Base-by-base conservation (phyloP, 2,113 vertebrate genomes). In the Ciconia maguari region DNA sequence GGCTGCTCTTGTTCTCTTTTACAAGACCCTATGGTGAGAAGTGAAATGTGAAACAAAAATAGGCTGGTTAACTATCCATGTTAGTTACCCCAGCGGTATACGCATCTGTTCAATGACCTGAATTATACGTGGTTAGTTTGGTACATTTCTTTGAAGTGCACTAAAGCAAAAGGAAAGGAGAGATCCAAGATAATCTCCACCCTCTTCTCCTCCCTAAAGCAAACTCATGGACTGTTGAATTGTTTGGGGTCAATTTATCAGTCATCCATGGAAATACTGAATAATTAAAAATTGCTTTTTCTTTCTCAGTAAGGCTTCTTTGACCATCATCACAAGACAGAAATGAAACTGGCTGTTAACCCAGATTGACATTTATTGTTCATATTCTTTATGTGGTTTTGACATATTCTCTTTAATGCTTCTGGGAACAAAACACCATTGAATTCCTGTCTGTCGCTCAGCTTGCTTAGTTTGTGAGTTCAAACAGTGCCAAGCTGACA, bases 71-170 rank as follows among this genome's bases (percentile, higher is more conserved):
- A 80, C 60, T 93, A 13, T 61, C 41, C 49, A 12, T 3, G 2
- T 42, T 70, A 68, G 72, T 61, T 79, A 82, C 65, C 65, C 57
- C 90, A 81, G 65, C 1, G 1, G 36, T 87, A 32, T 41, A 5
- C n/a, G 41, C 54, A 48, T 78, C 80, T 95, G 58, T 62, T 93
- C 90, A 83, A 5, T 93, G 89, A 89, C 83, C 89, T 95, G 83
- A 60, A 77, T 89, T 87, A 61, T 13, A 68, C 0, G 1, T 66
- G n/a, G 52, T 80, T 87, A 58, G 15, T 69, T 75, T 76, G 49
- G 57, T 57, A 82, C 20, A 13, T 91, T 81, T 68, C 74, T 89
- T 74, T 52, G 7, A 57, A 92, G n/a, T 36, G 41, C 55, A 64
- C 20, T 87, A 62, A 68, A 90, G 64, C 80, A 78, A 62, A 69